Percentiles rank a stretch among this genome's conserved stretches.
These are phyloP conservation scores for Thecocarcelia acutangulata DNA, from an alignment of 2,888 invertebrate genomes.

Conservation along the genomic window DNA sequence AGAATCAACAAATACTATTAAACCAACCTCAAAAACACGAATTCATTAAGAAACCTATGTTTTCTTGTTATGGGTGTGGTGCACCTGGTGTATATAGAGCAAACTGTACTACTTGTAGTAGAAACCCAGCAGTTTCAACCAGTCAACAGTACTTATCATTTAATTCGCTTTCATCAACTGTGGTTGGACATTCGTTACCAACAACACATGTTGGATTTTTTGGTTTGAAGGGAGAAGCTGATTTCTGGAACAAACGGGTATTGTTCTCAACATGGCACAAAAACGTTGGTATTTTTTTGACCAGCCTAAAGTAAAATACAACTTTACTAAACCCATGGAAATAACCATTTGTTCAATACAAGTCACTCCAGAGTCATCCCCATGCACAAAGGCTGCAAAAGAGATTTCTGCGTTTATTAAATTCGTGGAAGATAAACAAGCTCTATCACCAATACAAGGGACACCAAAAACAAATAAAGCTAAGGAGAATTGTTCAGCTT, in stretches of 20 bases:
- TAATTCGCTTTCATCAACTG: background rate
- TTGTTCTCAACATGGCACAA: conserved; percentile 43
- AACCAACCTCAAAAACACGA: background rate
- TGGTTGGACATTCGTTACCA: conserved; percentile 47
- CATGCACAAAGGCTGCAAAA: no score
- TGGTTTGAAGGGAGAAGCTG: conserved; percentile 38
- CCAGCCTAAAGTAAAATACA: background rate
- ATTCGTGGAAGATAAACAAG: no score
- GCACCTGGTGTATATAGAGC: background rate
- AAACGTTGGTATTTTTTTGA: conserved; percentile 36
- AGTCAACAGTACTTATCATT: background rate
- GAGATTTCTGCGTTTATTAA: no score
- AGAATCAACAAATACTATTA: no score
- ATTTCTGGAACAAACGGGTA: conserved; percentile 48
- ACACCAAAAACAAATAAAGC: no score
- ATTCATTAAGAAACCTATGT: background rate
- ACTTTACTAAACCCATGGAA: no score
- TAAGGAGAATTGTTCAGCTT: no score
- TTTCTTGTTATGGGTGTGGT: background rate
- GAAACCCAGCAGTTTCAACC: no score
- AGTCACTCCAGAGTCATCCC: no score
- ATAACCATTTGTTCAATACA: no score
- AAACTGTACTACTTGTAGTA: background rate
- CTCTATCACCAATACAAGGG: no score
- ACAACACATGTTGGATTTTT: conserved; percentile 22